Conservation (phyloP, 1,140 invertebrate species). For the Scaptomyza graminum region DNA sequence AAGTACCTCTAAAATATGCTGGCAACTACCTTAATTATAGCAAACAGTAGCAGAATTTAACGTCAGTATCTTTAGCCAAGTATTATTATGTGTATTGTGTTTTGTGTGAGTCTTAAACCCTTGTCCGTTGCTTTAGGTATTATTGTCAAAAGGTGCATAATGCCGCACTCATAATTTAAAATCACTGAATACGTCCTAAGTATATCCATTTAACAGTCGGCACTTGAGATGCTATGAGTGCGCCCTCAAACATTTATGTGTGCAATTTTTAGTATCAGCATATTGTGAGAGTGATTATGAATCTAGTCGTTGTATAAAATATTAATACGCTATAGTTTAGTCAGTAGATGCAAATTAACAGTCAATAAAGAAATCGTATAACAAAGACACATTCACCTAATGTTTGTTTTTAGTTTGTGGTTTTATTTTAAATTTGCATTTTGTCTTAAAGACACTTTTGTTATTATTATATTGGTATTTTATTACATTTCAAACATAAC, state of each 20-base stretch:
- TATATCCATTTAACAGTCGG: not conserved
- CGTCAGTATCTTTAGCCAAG: conserved; percentile 47
- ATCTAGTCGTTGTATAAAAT: conserved; percentile 73
- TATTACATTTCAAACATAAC: conserved; percentile 68
- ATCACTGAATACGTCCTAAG: not conserved
- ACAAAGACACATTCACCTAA: not conserved
- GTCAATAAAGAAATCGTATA: conserved; percentile 35
- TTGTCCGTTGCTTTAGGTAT: conserved; percentile 66
- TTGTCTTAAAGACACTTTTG: conserved; percentile 69
- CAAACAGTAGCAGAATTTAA: conserved; percentile 47
- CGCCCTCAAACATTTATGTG: conserved; percentile 19
- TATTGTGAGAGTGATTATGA: conserved; percentile 80
- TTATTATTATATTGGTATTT: conserved; percentile 49
- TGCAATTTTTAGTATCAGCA: conserved; percentile 55
- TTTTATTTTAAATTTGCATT: conserved; percentile 40
- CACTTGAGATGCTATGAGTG: not conserved
- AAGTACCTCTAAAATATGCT: conserved; percentile 18
- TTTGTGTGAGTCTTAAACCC: conserved; percentile 22
- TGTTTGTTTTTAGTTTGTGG: conserved; percentile 5
- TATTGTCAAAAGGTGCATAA: conserved; percentile 18
- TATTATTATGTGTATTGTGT: conserved; percentile 34
- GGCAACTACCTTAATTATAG: conserved; percentile 30
- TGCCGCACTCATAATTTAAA: not conserved
- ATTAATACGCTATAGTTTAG: conserved; percentile 35
- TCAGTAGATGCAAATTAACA: conserved; percentile 19